A percentile compares a stretch with the other conserved stretches of the same genome.
These are phyloP conservation scores for Siniperca chuatsi DNA, from an alignment of 2,113 vertebrate genomes.

Conservation along the genomic window DNA sequence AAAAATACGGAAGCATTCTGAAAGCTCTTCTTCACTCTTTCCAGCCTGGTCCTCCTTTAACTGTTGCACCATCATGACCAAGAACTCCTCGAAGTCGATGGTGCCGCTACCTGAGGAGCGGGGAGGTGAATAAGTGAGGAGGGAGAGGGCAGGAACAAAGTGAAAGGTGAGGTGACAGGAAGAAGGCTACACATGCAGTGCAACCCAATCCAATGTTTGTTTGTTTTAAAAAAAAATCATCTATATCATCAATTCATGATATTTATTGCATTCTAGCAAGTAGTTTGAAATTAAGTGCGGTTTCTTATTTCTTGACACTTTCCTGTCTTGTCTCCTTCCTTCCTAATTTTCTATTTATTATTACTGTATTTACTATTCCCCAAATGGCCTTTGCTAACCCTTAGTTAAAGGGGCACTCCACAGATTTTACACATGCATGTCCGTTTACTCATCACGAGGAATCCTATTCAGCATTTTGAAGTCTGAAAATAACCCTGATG, in stretches of 20 bases:
- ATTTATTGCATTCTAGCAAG: not conserved
- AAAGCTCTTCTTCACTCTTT: conserved; percentile 95
- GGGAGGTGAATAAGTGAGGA: not conserved
- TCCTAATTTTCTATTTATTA: not conserved
- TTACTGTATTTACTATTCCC: not conserved
- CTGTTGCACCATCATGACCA: conserved; percentile 99
- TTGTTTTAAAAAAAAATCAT: not conserved
- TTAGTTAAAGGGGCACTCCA: not conserved
- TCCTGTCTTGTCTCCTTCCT: too few species aligned
- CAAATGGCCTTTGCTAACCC: not conserved
- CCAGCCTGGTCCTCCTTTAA: conserved; percentile 98
- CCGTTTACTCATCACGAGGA: not conserved
- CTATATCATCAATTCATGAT: too few species aligned
- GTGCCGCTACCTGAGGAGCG: conserved; percentile 91
- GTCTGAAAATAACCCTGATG: not conserved
- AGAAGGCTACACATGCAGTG: not conserved
- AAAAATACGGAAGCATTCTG: conserved; percentile 96
- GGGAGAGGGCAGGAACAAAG: not conserved
- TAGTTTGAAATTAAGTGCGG: not conserved
- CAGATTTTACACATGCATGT: not conserved
- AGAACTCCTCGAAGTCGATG: conserved; percentile 99
- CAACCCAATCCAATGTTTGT: not conserved
- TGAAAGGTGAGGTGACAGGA: not conserved
- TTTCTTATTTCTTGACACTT: not conserved
- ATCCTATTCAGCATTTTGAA: not conserved